Percentiles rank a stretch among this genome's conserved stretches.
These are phyloP conservation scores for Heliconius aoede DNA, from an alignment of 2,888 invertebrate genomes.

Conservation along the genomic window DNA sequence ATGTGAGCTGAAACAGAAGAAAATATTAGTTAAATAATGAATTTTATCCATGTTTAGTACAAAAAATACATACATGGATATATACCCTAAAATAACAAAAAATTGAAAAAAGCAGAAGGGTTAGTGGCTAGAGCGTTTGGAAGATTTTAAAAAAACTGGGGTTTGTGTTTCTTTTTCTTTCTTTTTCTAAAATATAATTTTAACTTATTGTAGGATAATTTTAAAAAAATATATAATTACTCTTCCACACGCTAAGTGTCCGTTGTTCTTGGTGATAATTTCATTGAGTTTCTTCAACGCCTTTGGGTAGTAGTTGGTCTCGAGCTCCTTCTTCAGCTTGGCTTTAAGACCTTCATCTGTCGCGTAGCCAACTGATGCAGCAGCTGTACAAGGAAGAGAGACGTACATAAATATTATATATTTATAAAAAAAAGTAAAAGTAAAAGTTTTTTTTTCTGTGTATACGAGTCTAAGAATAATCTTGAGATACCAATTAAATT, in stretches of 20 bases:
- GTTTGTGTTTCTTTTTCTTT: too few relatives aligned
- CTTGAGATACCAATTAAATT: too few relatives aligned
- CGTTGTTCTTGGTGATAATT: conserved; percentile 83
- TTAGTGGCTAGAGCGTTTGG: too few relatives aligned
- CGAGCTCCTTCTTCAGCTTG: conserved; percentile 70
- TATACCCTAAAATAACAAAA: neutral
- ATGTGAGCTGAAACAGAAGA: conserved; percentile 68
- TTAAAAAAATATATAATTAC: conserved; percentile 52
- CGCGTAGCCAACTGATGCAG: conserved; percentile 78
- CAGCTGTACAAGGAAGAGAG: conserved; percentile 24
- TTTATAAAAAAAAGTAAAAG: neutral
- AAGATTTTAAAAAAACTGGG: too few relatives aligned
- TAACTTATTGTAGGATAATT: too few relatives aligned
- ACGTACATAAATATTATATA: neutral
- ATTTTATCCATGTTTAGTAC: neutral
- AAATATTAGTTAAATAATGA: neutral
- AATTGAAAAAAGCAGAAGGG: neutral
- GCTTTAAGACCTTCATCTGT: conserved; percentile 77
- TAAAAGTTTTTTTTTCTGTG: too few relatives aligned
- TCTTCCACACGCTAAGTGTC: conserved; percentile 82
- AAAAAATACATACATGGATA: neutral
- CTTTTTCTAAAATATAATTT: too few relatives aligned
- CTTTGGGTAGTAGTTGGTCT: conserved; percentile 79
- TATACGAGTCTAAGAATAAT: too few relatives aligned
- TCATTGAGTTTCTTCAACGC: conserved; percentile 82